Evolutionary conservation across 2,888 invertebrate species (phyloP), one percentile per base, ranked within the genome.

Genomic region (Thumatha senex): DNA sequence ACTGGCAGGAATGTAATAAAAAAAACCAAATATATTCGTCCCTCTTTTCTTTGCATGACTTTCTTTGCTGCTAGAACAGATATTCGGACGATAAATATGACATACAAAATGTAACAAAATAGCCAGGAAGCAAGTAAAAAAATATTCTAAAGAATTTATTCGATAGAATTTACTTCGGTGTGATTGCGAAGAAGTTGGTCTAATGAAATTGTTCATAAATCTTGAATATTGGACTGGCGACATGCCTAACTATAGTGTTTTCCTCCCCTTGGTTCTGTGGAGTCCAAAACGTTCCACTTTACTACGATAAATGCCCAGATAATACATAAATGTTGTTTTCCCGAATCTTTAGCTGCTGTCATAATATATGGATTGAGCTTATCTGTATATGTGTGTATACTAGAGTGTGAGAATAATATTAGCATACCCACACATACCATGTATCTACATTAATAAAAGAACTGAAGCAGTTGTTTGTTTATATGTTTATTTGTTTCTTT

Each of bases 181-280:
- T 68, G 38, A 39, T 12, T 14, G 9, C 15, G 12, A 29, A 44
- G 40, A 29, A 24, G 46, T 65, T 58, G 58, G 58, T 64, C 68
- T 72, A 72, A 72, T 70, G 72, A 72, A 72, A 71, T 67, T 61
- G 68, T 72, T 61, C 68, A 72, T 72, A 72, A 72, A 70, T 72
- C 72, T 60, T 56, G 57, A 61, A 72, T 72, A 70, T 70, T 63
- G 69, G 63, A 65, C 66, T 63, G 63, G 64, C 70, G 68, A 70
- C 67, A 63, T 63, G 70, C 62, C 70, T 70, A 68, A 68, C 71
- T 66, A 68, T 67, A 58, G 60, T 64, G 66, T 61, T 62, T 56
- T 56, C 51, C 48, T 40, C 46, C 50, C 40, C 69, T 65, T 66
- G 70, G 68, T 67, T 68, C 67, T 51, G 63, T 41, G 46, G 40